Evolutionary conservation across 35 echinoderm and acorn worm genomes (phyloP).

Genomic region (Heliocidaris tuberculata): DNA sequence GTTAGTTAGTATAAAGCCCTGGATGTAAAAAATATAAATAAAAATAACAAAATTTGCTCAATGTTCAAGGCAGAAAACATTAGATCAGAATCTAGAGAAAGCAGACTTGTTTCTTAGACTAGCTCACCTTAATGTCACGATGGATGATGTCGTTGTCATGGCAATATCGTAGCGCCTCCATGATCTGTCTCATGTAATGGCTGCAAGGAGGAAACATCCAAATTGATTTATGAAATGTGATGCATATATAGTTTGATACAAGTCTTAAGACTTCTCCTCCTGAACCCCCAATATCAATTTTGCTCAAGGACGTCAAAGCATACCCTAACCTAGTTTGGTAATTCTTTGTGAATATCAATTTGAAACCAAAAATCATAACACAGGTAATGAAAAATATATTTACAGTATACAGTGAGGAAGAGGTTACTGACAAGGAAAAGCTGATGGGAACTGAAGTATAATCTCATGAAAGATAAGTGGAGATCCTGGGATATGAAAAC

Average conservation of each 20-base stretch:
- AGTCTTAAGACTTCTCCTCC: not conserved
- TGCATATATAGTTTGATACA: not conserved
- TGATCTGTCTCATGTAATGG: conserved; percentile 96
- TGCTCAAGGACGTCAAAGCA: not conserved
- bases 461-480: too few species aligned
- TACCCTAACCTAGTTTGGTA: not conserved
- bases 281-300: not conserved
- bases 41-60: not conserved
- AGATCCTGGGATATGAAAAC: too few species aligned
- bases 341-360: not conserved
- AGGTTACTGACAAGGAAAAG: too few species aligned
- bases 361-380: not conserved
- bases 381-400: too few species aligned
- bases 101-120: not conserved
- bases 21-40: too few species aligned
- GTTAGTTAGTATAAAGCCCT: too few species aligned
- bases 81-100: not conserved
- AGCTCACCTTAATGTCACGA: conserved; percentile 95
- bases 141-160: conserved; percentile 99
- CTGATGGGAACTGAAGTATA: too few species aligned
- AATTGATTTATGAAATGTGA: conserved; percentile 12
- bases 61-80: not conserved
- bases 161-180: conserved; percentile 96
- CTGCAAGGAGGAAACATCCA: conserved; percentile 49
- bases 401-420: too few species aligned